phyloP scores from a whole-genome alignment of 2,888 invertebrate species.

The Automeris io region DNA sequence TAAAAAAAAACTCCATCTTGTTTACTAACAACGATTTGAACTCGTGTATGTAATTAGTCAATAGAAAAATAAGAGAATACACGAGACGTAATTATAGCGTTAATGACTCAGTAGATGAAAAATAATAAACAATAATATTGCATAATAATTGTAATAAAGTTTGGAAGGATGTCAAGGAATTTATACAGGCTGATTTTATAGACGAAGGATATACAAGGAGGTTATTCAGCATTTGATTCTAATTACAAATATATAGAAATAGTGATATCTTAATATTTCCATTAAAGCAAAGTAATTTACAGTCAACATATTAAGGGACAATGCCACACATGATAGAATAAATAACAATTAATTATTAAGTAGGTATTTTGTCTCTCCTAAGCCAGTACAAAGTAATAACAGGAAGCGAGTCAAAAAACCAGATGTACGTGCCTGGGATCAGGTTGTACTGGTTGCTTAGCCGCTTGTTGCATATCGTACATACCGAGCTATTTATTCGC shows the following conservation, averaged over 20 bases:
- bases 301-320: too few species aligned
- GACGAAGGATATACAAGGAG: too few species aligned
- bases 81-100: neutral
- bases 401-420: too few species aligned
- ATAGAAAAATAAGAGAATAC: neutral
- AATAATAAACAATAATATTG: conserved; percentile 1
- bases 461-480: conserved; percentile 91
- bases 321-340: too few species aligned
- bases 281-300: too few species aligned
- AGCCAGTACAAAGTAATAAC: too few species aligned
- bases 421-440: too few species aligned
- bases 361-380: too few species aligned
- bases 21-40: neutral
- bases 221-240: too few species aligned
- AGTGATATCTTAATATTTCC: too few species aligned
- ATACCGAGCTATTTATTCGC: conserved; percentile 74
- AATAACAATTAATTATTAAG: too few species aligned
- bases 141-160: neutral
- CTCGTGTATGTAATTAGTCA: neutral
- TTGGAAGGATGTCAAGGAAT: neutral
- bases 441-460: conserved; percentile 94
- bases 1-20: neutral
- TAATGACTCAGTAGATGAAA: neutral
- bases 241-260: neutral
- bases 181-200: too few species aligned